Base-by-base conservation (phyloP, 1,140 invertebrate species). In the Aphaenogaster floridana region DNA sequence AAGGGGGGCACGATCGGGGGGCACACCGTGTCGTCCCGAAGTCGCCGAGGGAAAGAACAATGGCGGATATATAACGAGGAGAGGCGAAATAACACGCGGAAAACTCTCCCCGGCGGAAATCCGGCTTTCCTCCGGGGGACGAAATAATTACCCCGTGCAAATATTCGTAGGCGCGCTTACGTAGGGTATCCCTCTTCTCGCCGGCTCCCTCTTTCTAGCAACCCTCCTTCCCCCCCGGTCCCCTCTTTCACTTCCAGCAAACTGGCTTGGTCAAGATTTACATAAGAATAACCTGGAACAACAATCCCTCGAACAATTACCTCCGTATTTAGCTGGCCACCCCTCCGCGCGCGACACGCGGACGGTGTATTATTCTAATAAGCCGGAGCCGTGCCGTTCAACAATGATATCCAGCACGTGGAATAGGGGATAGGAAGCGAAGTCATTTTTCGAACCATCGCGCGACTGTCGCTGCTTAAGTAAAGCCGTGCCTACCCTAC, bases 231-330 rank as follows among this genome's bases (percentile, higher is more conserved):
- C 21, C n/a, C n/a, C 39, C 3, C 21, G 7, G 7, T 36, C 1
- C 21, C 42, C n/a, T 63, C 71, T 71, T 69, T 66, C 84, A 39
- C 77, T 83, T 89, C 89, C 48, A 59, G 89, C 84, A 90, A 90
- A 84, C 80, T 84, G 89, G 89, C 92, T 94, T 92, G 94, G 93
- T 94, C 93, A 93, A 94, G 94, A 94, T 95, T 94, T 94, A 94
- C 94, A 95, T 94, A 94, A 94, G 94, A 95, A 94, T 94, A 94
- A 92, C 91, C 89, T 94, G 91, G 91, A 94, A 94, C 93, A 95
- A 94, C 93, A 93, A 94, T 94, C 93, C 91, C 91, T 92, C 90
- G 93, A 92, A 94, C 92, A 94, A 94, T 95, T 94, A 94, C 93
- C 92, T 89, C 91, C 90, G 91, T 91, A 93, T 93, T 93, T 92